Conservation (phyloP, 1,140 invertebrate species). For the Bombus sylvicola region DNA sequence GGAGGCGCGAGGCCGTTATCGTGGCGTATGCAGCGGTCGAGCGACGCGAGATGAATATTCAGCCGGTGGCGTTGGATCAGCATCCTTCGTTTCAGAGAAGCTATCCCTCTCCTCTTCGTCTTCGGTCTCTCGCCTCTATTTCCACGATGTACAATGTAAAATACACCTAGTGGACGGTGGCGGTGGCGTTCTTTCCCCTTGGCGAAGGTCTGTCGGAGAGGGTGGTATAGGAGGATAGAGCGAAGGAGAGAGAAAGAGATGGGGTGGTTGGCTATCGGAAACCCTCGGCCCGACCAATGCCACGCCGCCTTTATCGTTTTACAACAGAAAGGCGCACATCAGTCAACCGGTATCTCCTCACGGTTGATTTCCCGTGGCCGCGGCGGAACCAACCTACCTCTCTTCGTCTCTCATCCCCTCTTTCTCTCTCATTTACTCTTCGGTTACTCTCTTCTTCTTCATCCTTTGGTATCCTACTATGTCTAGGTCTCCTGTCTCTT, state of each 20-base stretch:
- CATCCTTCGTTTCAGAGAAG: slow-evolving; percentile 15
- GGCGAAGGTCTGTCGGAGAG: slow-evolving; percentile 15
- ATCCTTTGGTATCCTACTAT: slow-evolving; percentile 26
- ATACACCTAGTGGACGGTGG: slow-evolving; percentile 11
- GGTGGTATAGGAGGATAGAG: not conserved
- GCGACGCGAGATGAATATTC: slow-evolving; percentile 66
- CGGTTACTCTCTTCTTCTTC: slow-evolving; percentile 12
- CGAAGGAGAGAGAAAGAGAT: slow-evolving; percentile 19
- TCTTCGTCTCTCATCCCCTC: slow-evolving; percentile 30
- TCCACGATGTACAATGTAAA: slow-evolving; percentile 46
- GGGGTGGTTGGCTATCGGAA: slow-evolving; percentile 78
- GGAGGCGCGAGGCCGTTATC: slow-evolving; percentile 28
- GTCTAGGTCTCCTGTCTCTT: slow-evolving; percentile 9
- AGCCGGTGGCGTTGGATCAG: slow-evolving; percentile 48
- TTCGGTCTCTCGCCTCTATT: slow-evolving; percentile 36
- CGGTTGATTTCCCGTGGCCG: slow-evolving; percentile 83
- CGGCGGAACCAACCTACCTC: slow-evolving; percentile 64
- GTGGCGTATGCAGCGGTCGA: slow-evolving; percentile 6
- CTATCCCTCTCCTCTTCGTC: not conserved
- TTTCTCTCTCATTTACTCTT: not conserved
- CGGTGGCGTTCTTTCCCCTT: slow-evolving; percentile 1
- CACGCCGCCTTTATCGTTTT: slow-evolving; percentile 83
- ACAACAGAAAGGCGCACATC: slow-evolving; percentile 84
- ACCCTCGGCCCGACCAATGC: slow-evolving; percentile 81
- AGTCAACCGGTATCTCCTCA: slow-evolving; percentile 84